Evolutionary conservation across 2,888 invertebrate genomes (phyloP), one percentile per base, ranked within the genome.

Genomic region (Salticus scenicus): DNA sequence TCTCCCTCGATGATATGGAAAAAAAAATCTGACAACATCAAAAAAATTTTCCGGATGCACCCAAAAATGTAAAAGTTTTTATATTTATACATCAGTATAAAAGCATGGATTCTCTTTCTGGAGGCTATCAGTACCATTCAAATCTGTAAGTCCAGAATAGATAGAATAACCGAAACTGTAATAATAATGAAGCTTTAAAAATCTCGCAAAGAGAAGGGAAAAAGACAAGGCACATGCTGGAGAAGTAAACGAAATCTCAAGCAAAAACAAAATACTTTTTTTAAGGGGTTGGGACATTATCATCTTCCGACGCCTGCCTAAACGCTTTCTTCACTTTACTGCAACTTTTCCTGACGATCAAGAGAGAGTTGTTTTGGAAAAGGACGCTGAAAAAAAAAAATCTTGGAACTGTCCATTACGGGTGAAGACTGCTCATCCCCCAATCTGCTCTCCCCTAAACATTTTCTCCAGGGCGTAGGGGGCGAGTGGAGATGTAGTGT

Each of bases 381-480:
- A 64, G 71, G 47, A 79, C 37, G 71, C 42, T 24, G 37, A 69
- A 57, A 47, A 28, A 42, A 63, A 51, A 71, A 76, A 67, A 83
- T 30, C 64, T 51, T 83, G 72, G 72, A 77, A 84, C 83, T 84
- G 83, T 84, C 83, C 83, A 84, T 84, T 84, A 84, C 77, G 64
- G 83, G 71, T 76, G 82, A 82, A 82, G 82, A 82, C 76, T 83
- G 83, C 76, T 76, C 75, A 30, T 30, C 78, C 70, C 67, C 42
- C 64, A 63, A 51, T 41, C 33, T 33, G 27, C 10, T 20, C 24
- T 24, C 27, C 27, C 71, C 71, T 42, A 28, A 17, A 70, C 75
- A 57, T 20, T 51, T 57, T 70, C 75, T 70, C 70, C 24, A 24
- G 69, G 69, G 74, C 41, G 47, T 37, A 69, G 74, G 75, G 82